Conservation (phyloP, 2,888 invertebrate genomes). For the Andrena chrysosceles region DNA sequence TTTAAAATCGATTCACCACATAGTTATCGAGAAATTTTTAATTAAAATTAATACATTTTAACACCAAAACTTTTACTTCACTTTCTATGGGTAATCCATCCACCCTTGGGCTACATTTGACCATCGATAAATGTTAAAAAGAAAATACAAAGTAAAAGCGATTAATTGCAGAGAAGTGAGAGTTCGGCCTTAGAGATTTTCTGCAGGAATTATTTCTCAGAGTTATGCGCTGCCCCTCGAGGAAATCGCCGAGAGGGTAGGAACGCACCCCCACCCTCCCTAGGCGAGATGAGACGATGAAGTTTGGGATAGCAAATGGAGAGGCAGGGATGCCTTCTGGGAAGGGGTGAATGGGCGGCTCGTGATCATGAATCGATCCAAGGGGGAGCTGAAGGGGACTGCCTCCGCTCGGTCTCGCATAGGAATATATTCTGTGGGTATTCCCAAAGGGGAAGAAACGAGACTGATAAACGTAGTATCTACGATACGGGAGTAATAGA, state of each 20-base stretch:
- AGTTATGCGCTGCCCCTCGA: not conserved
- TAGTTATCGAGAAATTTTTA: too few species aligned
- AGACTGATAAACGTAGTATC: too few species aligned
- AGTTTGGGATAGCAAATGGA: constrained; percentile 5
- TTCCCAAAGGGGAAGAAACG: too few species aligned
- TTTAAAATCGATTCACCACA: too few species aligned
- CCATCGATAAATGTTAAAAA: too few species aligned
- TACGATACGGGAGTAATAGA: too few species aligned
- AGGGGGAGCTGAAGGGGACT: not conserved
- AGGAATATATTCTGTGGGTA: not conserved
- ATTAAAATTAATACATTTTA: too few species aligned
- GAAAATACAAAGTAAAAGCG: too few species aligned
- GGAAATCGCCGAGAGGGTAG: not conserved
- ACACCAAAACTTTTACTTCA: too few species aligned
- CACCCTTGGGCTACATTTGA: too few species aligned
- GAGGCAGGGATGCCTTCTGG: not conserved
- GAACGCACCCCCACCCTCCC: constrained; percentile 1
- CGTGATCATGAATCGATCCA: not conserved
- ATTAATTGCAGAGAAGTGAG: too few species aligned
- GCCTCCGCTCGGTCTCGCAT: not conserved
- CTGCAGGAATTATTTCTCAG: not conserved
- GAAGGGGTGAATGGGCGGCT: not conserved
- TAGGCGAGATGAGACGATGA: not conserved
- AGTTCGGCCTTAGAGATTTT: not conserved
- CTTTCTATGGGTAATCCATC: too few species aligned